phyloP scores from a whole-genome alignment of 2,113 vertebrate genomes.

The Cryptoleucopteryx plumbea region DNA sequence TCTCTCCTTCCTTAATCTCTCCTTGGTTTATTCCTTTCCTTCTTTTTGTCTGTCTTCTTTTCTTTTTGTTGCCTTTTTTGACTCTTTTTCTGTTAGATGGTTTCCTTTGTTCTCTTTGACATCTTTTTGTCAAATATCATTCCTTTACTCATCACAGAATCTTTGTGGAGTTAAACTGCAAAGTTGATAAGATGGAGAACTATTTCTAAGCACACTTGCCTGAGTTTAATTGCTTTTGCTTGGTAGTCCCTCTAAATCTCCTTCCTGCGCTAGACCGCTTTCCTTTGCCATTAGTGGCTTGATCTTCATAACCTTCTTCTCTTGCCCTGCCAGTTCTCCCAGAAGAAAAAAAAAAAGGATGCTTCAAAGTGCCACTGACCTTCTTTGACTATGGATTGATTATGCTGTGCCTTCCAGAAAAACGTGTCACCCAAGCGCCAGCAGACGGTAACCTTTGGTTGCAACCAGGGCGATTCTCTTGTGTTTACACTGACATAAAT shows the following conservation, averaged over 20 bases:
- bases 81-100: not conserved
- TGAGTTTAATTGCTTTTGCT: not conserved
- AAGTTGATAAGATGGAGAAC: not conserved
- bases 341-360: not conserved
- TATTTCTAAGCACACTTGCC: not conserved
- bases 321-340: not conserved
- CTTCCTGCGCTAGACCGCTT: not conserved
- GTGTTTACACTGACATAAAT: not conserved
- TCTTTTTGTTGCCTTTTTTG: not conserved
- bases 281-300: not conserved
- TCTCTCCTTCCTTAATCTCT: not conserved
- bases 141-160: not conserved
- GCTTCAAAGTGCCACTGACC: not conserved
- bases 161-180: not conserved
- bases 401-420: not conserved
- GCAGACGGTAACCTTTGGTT: not conserved
- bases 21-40: not conserved
- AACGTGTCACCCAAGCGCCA: not conserved
- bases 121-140: not conserved
- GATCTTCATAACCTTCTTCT: not conserved
- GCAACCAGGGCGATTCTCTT: not conserved
- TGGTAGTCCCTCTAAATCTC: not conserved
- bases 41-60: not conserved
- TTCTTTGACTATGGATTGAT: not conserved
- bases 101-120: not conserved